Conservation (phyloP, 2,113 vertebrate species). For the Menura novaehollandiae region DNA sequence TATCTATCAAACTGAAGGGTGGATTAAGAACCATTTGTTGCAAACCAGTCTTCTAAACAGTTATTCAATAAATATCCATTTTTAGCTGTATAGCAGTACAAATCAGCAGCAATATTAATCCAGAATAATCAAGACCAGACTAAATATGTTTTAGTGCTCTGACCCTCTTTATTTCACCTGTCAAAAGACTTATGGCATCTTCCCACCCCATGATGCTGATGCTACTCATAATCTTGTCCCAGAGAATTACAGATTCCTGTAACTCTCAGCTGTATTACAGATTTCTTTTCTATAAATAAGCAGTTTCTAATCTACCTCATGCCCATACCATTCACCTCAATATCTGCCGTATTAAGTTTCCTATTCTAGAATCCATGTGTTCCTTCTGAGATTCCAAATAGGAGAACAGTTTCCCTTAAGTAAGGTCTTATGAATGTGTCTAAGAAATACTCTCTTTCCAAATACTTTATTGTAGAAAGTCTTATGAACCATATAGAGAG, state of each 20-base stretch:
- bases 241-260: not conserved
- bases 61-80: not conserved
- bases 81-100: not conserved
- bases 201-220: not conserved
- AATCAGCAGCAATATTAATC: not conserved
- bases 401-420: not conserved
- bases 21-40: not conserved
- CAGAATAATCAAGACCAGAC: not conserved
- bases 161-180: not conserved
- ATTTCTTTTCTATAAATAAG: not conserved
- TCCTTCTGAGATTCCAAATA: not conserved
- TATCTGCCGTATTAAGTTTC: not conserved
- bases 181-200: not conserved
- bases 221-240: not conserved
- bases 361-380: not conserved
- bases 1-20: slow-evolving; percentile 25
- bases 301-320: not conserved
- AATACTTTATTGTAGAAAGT: not conserved
- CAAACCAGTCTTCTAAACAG: slow-evolving; percentile 5
- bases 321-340: not conserved
- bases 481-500: not conserved
- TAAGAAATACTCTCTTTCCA: not conserved
- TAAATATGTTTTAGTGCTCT: not conserved
- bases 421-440: not conserved
- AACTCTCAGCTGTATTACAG: not conserved